Conservation (phyloP, 30 jellyfish, hydroid and myxozoan genomes). For the Aurelia aurita region DNA sequence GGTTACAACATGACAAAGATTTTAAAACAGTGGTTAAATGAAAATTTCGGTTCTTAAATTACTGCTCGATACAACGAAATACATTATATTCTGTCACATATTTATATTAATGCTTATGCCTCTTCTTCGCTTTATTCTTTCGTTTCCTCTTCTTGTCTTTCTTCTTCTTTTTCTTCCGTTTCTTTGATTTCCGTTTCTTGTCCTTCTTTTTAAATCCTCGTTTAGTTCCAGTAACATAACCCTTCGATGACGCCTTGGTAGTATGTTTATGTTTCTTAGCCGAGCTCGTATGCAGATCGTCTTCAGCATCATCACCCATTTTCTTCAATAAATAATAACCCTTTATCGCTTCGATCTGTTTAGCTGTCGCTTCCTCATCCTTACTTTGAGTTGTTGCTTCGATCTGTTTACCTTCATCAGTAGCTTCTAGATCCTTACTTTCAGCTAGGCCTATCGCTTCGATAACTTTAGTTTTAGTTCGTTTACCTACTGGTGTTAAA, state of each 20-base stretch:
- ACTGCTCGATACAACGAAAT: too few relatives aligned
- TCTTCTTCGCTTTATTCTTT: not conserved
- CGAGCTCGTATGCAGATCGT: not conserved
- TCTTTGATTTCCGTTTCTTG: constrained; percentile 2
- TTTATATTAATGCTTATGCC: not conserved
- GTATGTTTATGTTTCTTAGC: not conserved
- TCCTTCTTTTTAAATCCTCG: constrained; percentile 4
- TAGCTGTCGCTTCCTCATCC: not conserved
- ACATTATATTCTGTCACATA: too few relatives aligned
- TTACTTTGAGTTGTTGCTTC: too few relatives aligned
- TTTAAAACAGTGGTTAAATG: too few relatives aligned
- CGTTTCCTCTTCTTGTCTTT: not conserved
- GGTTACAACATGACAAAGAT: too few relatives aligned
- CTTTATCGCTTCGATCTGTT: not conserved
- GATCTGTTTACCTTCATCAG: too few relatives aligned
- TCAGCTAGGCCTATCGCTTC: too few relatives aligned
- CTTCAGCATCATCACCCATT: constrained; percentile 1
- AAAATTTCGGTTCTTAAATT: too few relatives aligned
- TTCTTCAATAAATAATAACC: constrained; percentile 30
- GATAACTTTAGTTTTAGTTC: not conserved
- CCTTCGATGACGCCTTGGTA: constrained; percentile 13
- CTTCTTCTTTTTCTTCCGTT: constrained; percentile 6
- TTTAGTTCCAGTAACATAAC: constrained; percentile 50
- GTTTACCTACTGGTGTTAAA: constrained; percentile 15
- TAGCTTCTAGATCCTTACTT: too few relatives aligned